Conservation (phyloP, 2,888 invertebrate species). For the Dryadula phaetusa region DNA sequence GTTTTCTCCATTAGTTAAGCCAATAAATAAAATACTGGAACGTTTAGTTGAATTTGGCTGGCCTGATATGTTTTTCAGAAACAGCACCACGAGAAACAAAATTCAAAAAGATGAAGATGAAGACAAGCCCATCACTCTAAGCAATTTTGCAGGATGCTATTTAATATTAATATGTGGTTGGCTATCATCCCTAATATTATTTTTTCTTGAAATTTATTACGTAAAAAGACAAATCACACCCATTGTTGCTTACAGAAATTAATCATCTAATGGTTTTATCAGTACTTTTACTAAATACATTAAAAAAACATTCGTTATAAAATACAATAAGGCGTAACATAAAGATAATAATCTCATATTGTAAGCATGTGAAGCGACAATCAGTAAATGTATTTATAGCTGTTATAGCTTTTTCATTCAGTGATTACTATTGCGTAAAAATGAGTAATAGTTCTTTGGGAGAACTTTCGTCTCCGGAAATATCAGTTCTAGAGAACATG, state of each 20-base stretch:
- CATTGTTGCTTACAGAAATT: constrained; percentile 34
- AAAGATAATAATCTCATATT: constrained; percentile 30
- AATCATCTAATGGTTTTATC: constrained; percentile 27
- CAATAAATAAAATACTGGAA: constrained; percentile 58
- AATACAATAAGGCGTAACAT: constrained; percentile 26
- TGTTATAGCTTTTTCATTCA: constrained; percentile 16
- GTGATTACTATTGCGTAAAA: constrained; percentile 23
- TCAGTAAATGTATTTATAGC: constrained; percentile 27
- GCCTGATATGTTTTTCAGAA: constrained; percentile 57
- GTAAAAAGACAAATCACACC: constrained; percentile 44
- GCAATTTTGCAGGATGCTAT: constrained; percentile 69
- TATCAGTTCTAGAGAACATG: constrained; percentile 48
- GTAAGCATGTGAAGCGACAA: constrained; percentile 41
- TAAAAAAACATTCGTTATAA: constrained; percentile 19
- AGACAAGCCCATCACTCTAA: constrained; percentile 56
- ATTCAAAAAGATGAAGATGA: constrained; percentile 32
- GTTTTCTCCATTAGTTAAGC: constrained; percentile 59
- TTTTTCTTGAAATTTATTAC: constrained; percentile 58
- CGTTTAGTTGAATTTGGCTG: constrained; percentile 64
- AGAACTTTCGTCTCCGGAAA: constrained; percentile 46
- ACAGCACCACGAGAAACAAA: constrained; percentile 48
- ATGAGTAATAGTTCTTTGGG: constrained; percentile 44
- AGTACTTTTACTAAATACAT: constrained; percentile 11
- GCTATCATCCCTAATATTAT: constrained; percentile 56
- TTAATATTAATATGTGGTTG: constrained; percentile 62